These are phyloP conservation scores for Morpho deidamia DNA, from an alignment of 2,888 invertebrate species.

Conservation along the genomic window DNA sequence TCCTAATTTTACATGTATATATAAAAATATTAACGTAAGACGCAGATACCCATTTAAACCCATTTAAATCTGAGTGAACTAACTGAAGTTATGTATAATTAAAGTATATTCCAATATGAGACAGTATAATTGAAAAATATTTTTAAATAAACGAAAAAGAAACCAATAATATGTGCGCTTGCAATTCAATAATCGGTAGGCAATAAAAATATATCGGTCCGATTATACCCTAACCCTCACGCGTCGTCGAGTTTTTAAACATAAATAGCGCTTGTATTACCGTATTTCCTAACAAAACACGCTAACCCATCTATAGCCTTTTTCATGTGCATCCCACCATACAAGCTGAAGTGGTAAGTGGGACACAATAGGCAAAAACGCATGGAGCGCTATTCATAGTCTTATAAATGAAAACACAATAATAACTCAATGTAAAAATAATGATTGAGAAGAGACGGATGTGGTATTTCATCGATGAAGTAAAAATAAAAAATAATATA, in stretches of 20 bases:
- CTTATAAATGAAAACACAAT: constrained; percentile 72
- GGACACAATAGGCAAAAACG: constrained; percentile 55
- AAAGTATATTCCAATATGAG: no score
- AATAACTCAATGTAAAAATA: constrained; percentile 45
- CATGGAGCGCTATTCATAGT: constrained; percentile 68
- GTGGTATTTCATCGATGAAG: constrained; percentile 24
- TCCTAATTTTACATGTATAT: no score
- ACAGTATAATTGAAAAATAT: no score
- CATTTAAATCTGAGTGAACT: no score
- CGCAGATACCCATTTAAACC: no score
- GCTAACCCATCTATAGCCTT: constrained; percentile 36
- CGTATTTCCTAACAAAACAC: constrained; percentile 51
- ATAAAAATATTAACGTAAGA: no score
- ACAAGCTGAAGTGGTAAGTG: constrained; percentile 55
- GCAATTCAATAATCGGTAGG: not conserved
- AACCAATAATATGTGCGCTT: no score
- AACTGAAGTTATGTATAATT: no score
- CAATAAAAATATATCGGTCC: constrained; percentile 10
- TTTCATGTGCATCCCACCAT: constrained; percentile 67
- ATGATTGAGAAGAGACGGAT: constrained; percentile 31
- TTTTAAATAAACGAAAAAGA: no score
- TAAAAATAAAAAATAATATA: no score
- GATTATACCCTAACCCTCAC: constrained; percentile 9
- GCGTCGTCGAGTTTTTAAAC: constrained; percentile 12
- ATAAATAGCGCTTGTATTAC: constrained; percentile 29